Percentiles rank a stretch among this genome's conserved stretches.
phyloP scores from a whole-genome alignment of 2,888 invertebrate genomes.

The Galeopsomyia nigrocyanea region DNA sequence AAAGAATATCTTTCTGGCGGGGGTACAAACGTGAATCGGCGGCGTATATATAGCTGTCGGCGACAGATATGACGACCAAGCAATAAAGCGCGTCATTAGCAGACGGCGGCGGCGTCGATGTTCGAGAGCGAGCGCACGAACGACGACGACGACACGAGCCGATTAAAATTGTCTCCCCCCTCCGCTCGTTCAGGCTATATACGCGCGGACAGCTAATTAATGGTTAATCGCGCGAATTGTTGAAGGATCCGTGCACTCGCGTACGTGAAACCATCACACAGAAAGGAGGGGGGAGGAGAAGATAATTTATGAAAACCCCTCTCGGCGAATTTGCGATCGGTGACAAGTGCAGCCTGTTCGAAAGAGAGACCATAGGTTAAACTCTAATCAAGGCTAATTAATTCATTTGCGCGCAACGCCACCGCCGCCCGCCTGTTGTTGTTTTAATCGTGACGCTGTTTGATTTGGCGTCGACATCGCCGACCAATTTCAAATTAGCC shows the following conservation, averaged over 20 bases:
- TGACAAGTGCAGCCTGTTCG: neutral
- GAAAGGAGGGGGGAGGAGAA: neutral
- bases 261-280: neutral
- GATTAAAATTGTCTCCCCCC: conserved; percentile 51
- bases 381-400: too few species aligned
- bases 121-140: conserved; percentile 41
- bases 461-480: too few species aligned
- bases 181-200: conserved; percentile 44
- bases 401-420: too few species aligned
- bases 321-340: too few species aligned
- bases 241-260: conserved; percentile 12
- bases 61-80: conserved; percentile 62
- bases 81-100: conserved; percentile 64
- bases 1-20: too few species aligned
- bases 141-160: conserved; percentile 49
- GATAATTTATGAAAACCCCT: neutral
- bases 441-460: too few species aligned
- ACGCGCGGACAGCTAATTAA: conserved; percentile 45
- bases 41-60: conserved; percentile 59
- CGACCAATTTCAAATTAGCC: too few species aligned
- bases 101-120: conserved; percentile 52
- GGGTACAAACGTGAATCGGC: conserved; percentile 49
- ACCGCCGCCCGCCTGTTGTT: too few species aligned
- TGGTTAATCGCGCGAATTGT: conserved; percentile 43
- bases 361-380: neutral